Conservation (phyloP, 2,888 invertebrate species). For the Apeira syringaria region DNA sequence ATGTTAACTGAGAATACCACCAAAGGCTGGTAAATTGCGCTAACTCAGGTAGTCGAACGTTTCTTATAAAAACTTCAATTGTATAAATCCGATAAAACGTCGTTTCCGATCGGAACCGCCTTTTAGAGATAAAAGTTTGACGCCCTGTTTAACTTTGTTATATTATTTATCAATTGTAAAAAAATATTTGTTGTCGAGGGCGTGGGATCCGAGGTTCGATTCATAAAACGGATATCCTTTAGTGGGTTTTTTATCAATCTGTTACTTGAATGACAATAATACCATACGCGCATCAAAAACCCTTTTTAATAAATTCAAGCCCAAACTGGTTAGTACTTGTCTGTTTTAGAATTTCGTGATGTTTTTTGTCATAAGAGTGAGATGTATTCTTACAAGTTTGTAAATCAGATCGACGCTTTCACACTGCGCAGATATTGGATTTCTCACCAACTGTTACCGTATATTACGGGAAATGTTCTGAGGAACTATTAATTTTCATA, state of each 20-base stretch:
- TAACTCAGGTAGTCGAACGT: constrained; percentile 46
- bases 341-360: too few species aligned
- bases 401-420: too few species aligned
- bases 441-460: too few species aligned
- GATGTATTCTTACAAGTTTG: too few species aligned
- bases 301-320: too few species aligned
- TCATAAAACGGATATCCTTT: constrained; percentile 72
- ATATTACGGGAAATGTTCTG: too few species aligned
- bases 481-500: too few species aligned
- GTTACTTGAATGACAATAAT: constrained; percentile 43
- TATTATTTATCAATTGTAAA: constrained; percentile 37
- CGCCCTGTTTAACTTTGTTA: constrained; percentile 50
- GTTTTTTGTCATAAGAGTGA: too few species aligned
- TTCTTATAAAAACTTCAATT: constrained; percentile 38
- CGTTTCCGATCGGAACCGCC: constrained; percentile 43
- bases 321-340: too few species aligned
- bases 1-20: constrained; percentile 20
- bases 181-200: constrained; percentile 48
- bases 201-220: constrained; percentile 61
- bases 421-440: too few species aligned
- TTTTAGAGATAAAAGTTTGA: constrained; percentile 42
- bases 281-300: too few species aligned
- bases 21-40: constrained; percentile 39
- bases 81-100: constrained; percentile 53
- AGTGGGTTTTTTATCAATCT: constrained; percentile 56